These are phyloP conservation scores for Petrocephalus sullivani DNA, from an alignment of 2,797 vertebrate species.

Conservation along the genomic window DNA sequence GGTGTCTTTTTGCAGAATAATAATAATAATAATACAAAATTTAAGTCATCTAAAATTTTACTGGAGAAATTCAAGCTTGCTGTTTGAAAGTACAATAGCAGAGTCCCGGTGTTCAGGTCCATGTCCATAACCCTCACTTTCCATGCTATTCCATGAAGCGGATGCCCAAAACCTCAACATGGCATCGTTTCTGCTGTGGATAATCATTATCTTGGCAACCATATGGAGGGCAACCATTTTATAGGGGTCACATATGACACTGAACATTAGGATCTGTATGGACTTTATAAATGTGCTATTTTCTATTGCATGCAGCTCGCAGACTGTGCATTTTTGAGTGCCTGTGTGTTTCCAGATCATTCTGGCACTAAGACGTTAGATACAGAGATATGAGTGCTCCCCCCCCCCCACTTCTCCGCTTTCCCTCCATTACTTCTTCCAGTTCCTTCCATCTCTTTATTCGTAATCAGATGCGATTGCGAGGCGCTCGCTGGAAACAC, in stretches of 20 bases:
- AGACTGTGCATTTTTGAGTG: background rate
- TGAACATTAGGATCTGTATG: background rate
- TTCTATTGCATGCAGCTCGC: background rate
- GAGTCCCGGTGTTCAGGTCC: background rate
- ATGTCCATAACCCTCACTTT: background rate
- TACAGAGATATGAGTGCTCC: background rate
- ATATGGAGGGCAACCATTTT: background rate
- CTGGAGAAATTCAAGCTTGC: background rate
- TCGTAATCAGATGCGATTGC: background rate
- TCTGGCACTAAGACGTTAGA: background rate
- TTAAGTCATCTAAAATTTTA: background rate
- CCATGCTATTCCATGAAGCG: background rate
- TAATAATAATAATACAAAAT: background rate
- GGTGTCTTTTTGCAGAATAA: background rate
- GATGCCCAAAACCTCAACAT: background rate
- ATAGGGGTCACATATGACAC: background rate
- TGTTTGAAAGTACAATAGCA: background rate
- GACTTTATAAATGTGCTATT: background rate
- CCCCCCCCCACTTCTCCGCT: background rate
- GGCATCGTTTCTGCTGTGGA: background rate
- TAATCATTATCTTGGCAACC: background rate
- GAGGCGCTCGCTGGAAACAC: background rate
- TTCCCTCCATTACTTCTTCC: background rate
- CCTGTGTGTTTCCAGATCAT: background rate
- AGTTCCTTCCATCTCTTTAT: slow-evolving; percentile 1